phyloP scores from a whole-genome alignment of 2,113 vertebrate genomes.

The Lophius piscatorius region DNA sequence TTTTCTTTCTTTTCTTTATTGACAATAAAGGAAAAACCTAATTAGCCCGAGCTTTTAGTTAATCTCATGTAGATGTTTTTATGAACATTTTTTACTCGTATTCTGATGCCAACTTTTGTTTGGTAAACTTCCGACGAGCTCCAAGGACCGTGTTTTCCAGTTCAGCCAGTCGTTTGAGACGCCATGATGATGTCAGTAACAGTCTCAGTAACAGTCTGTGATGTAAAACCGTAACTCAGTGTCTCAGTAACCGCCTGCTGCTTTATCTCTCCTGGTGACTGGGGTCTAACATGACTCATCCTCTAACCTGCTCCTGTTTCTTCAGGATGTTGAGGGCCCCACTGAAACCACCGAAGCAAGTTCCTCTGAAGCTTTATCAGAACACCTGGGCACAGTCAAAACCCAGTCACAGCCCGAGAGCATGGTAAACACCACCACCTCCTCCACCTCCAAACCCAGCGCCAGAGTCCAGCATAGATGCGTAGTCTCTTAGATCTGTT shows the following conservation, averaged over 20 bases:
- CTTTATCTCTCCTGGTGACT: neutral
- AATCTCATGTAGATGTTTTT: too few species aligned
- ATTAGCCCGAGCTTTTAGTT: too few species aligned
- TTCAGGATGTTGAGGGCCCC: constrained; percentile 61
- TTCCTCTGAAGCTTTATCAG: constrained; percentile 51
- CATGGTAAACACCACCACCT: constrained; percentile 75
- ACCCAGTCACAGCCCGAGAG: constrained; percentile 59
- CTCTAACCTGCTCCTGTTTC: constrained; percentile 65
- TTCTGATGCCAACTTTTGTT: too few species aligned
- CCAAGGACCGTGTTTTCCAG: too few species aligned
- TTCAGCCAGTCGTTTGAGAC: neutral
- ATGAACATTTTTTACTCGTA: too few species aligned
- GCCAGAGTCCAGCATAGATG: constrained; percentile 69
- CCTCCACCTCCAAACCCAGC: constrained; percentile 59
- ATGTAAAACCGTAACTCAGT: constrained; percentile 14
- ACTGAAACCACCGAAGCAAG: constrained; percentile 45
- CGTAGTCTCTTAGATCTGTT: constrained; percentile 72
- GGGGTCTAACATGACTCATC: constrained; percentile 34
- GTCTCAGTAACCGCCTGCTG: constrained; percentile 32
- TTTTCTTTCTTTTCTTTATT: too few species aligned
- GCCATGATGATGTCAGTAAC: neutral
- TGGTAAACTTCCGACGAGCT: too few species aligned
- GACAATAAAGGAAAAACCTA: too few species aligned
- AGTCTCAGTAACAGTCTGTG: constrained; percentile 28
- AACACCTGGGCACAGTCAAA: constrained; percentile 48